Percentiles rank a stretch among this genome's conserved stretches.
phyloP scores from a whole-genome alignment of 2,888 invertebrate genomes.

The Cataglyphis livida region DNA sequence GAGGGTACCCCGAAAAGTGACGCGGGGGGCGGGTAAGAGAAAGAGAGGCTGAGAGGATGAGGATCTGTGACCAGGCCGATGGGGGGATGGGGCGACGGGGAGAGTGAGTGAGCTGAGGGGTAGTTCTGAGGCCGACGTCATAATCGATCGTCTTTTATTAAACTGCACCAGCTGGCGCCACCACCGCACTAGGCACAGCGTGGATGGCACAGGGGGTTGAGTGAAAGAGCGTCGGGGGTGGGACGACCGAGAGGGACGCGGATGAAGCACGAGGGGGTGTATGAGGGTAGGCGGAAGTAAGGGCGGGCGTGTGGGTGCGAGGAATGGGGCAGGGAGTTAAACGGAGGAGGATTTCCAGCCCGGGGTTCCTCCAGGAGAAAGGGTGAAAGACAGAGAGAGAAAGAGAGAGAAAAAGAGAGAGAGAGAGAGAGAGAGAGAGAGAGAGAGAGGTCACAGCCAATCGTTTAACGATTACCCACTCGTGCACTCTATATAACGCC shows the following conservation, averaged over 20 bases:
- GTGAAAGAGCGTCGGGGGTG: slow-evolving; percentile 45
- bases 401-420: slow-evolving; percentile 30
- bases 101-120: slow-evolving; percentile 75
- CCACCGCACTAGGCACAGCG: slow-evolving; percentile 72
- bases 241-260: slow-evolving; percentile 42
- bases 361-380: slow-evolving; percentile 54
- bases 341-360: slow-evolving; percentile 75
- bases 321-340: slow-evolving; percentile 75
- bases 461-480: slow-evolving; percentile 85
- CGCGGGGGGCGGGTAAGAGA: neutral
- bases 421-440: slow-evolving; percentile 50
- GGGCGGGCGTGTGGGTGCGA: slow-evolving; percentile 70
- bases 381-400: slow-evolving; percentile 45
- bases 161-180: slow-evolving; percentile 85
- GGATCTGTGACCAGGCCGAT: slow-evolving; percentile 7
- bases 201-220: slow-evolving; percentile 63
- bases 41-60: slow-evolving; percentile 32
- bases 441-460: slow-evolving; percentile 80
- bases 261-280: slow-evolving; percentile 36
- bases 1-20: slow-evolving; percentile 35
- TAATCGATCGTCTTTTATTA: slow-evolving; percentile 86
- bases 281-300: slow-evolving; percentile 73
- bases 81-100: slow-evolving; percentile 1
- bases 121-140: slow-evolving; percentile 85
- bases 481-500: slow-evolving; percentile 82